These are phyloP conservation scores for Streblospio benedicti DNA, from an alignment of 1,140 invertebrate genomes.

Conservation along the genomic window DNA sequence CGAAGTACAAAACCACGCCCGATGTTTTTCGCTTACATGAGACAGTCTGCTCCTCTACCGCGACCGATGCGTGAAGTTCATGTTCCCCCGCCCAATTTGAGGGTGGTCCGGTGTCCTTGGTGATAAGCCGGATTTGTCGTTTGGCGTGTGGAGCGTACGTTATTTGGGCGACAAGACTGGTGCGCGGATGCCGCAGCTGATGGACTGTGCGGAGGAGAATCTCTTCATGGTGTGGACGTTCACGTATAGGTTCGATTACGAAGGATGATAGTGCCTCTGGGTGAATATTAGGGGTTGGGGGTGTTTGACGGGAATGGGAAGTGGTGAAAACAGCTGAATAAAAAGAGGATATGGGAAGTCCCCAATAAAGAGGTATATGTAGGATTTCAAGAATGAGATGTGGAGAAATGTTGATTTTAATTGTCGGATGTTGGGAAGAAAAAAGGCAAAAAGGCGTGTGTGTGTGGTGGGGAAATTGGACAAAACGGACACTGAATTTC, in stretches of 20 bases:
- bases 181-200: constrained; percentile 14
- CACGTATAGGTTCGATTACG: constrained; percentile 17
- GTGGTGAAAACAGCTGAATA: too few species aligned
- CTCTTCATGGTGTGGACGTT: constrained; percentile 11
- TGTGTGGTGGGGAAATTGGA: too few species aligned
- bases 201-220: constrained; percentile 1
- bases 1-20: constrained; percentile 16
- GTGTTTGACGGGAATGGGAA: too few species aligned
- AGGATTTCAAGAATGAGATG: too few species aligned
- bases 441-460: too few species aligned
- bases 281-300: too few species aligned
- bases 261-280: too few species aligned
- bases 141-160: not conserved
- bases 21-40: constrained; percentile 17
- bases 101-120: constrained; percentile 13
- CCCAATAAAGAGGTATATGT: too few species aligned
- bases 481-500: too few species aligned
- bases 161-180: not conserved
- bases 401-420: too few species aligned
- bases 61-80: constrained; percentile 15
- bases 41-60: constrained; percentile 15
- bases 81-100: constrained; percentile 3
- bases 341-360: too few species aligned
- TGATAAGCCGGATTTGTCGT: not conserved
- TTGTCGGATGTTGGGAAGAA: too few species aligned